Evolutionary conservation across 2,888 invertebrate genomes (phyloP), one percentile per base, ranked within the genome.

Genomic region (Pecten maximus): DNA sequence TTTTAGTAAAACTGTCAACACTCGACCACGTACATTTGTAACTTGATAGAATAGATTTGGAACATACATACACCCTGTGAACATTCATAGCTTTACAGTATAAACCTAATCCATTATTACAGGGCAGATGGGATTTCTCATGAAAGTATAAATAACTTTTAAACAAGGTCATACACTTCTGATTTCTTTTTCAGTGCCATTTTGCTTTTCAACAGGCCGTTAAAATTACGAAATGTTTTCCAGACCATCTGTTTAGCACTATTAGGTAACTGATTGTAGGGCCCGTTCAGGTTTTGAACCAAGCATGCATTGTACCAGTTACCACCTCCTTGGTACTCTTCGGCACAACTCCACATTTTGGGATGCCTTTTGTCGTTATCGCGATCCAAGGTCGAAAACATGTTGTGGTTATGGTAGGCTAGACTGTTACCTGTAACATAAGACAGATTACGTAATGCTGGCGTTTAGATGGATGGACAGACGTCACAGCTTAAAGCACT

Each of bases 171-270:
- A 35, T 74, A 74, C 28, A 74, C 74, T 8, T 74, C 74, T 35
- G 74, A 74, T 10, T 74, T 28, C 28, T 74, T 74, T 74, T 74
- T 74, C 74, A 74, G 35, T 12, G 35, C 35, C 74, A 74, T 74
- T 74, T 74, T 74, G 74, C 74, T 74, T 74, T 74, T 74, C 74
- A 28, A 10, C 12, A 74, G 35, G 3, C 74, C 74, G 16, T 28
- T 74, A 12, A 74, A 74, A 35, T 74, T 74, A 35, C 74, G 74
- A 74, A 74, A 74, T 35, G 74, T 74, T 35, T 74, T 74, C 74
- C 74, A 74, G 16, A 74, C 74, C 74, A 74, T 74, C 35, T 28
- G 6, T 10, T 35, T 15, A 8, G 74, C 2, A 8, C 35, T 28
- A 12, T 28, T 28, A 10, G 74, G 35, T 35, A 35, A 35, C 23